Evolutionary conservation across 2,113 vertebrate genomes (phyloP), one percentile per base, ranked within the genome.

Genomic region (Ariopsis seemanni): DNA sequence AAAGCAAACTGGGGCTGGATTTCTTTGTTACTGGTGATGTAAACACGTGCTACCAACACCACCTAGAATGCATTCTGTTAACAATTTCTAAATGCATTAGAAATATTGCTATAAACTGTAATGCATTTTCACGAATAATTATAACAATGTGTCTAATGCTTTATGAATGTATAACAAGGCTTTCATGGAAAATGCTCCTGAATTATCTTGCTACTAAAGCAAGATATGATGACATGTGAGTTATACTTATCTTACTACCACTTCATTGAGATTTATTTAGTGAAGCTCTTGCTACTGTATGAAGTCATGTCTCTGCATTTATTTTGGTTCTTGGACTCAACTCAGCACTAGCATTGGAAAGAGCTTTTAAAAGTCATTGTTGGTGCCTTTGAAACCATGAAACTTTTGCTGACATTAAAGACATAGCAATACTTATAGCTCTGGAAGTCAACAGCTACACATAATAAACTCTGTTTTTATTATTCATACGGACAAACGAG

Each of bases 261-360:
- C 82, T 52, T 58, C 27, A 71, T 42, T 86, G 42, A 65, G 81
- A 65, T 63, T 42, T 71, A 71, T 86, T 84, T 84, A 82, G 86
- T 58, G 74, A 60, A 14, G 67, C n/a, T n/a, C 55, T 87, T 74
- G 67, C 78, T 72, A 27, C 48, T 65, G 62, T 83, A 83, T 86
- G 81, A 57, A 60, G 80, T 86, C 81, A 89, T 71, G 72, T 74
- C 6, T 48, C 53, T 48, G 78, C 34, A 60, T 82, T 86, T 86
- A 69, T 81, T 83, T 86, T 75, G 30, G 52, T 42, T 72, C 79
- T 52, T 82, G 53, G 78, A 82, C 65, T 87, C 57, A 52, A 72
- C 22, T 74, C 67, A 62, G 20, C 27, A 17, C 58, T 65, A 30
- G 48, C 34, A 63, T 53, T 86, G 52, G 60, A 14, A 18, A 67